A percentile compares a stretch with the other conserved stretches of the same genome.
Evolutionary conservation across 2,113 vertebrate genomes (phyloP).

Genomic region (Dromaius novaehollandiae): DNA sequence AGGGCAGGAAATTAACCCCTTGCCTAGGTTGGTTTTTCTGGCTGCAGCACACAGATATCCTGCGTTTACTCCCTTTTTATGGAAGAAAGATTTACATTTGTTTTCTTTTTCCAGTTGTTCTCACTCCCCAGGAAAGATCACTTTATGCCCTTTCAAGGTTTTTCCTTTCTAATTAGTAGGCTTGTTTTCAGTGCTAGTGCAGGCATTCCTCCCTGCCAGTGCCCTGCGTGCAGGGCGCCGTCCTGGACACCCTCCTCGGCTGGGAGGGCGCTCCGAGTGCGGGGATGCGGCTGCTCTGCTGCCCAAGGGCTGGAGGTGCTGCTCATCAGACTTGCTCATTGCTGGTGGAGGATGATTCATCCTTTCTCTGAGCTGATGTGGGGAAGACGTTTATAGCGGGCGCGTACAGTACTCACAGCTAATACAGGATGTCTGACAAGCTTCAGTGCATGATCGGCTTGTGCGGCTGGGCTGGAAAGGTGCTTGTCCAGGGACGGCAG

Average conservation of each 20-base stretch:
- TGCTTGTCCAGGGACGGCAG: neutral
- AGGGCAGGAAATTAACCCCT: neutral
- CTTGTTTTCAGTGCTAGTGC: neutral
- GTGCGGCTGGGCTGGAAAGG: neutral
- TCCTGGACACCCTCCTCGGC: neutral
- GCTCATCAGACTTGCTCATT: accelerated
- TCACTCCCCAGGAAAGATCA: neutral
- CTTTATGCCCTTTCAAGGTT: neutral
- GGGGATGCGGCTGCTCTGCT: neutral
- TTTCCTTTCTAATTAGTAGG: neutral
- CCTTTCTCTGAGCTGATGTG: neutral
- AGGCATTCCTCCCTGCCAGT: neutral
- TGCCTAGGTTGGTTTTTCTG: neutral
- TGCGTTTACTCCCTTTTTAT: neutral
- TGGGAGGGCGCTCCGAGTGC: neutral
- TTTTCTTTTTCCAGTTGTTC: neutral
- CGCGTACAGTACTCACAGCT: neutral
- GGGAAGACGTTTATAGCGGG: neutral
- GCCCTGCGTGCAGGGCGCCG: neutral
- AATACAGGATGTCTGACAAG: neutral
- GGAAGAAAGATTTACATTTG: neutral
- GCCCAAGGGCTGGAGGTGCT: neutral
- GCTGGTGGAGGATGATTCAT: neutral
- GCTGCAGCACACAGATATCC: neutral
- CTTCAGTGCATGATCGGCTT: accelerated